Evolutionary conservation across 2,113 vertebrate species (phyloP), one percentile per base, ranked within the genome.

Genomic region (Sylvietta virens): DNA sequence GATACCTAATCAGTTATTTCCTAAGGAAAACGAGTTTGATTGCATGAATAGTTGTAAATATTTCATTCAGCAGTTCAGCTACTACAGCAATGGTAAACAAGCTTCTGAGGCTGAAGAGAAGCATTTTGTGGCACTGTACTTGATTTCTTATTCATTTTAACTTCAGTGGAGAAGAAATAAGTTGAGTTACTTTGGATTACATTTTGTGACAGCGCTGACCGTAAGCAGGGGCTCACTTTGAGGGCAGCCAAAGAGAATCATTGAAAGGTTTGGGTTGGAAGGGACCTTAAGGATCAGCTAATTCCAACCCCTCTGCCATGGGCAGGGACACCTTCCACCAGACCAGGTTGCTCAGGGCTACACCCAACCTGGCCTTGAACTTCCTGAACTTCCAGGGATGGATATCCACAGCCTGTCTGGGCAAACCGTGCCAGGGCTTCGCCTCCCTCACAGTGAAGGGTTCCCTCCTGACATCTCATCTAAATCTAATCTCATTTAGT

Each of bases 1-100:
- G 95, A 82, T 81, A 96, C 92, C 89, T 94, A 94, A 97, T 97
- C 92, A 94, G 84, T 94, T 97, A 94, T 92, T 96, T 97, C 94
- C 88, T 94, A 85, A 89, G 81, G 81, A 96, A 96, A 96, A 96
- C 94, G 69, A 94, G 77, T 94, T 77, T 97, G 96, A 96, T 94
- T 96, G 91, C 92, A 89, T 94, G 95, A 96, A 94, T 96, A 94
- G 81, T 91, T 87, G 94, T 95, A 96, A 96, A 93, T 94, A 95
- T 96, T 96, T 96, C 62, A 92, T 94, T 94, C 94, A 76, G 90
- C 93, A 31, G 54, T 79, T 96, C 88, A 81, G 73, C 90, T 86
- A 81, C 88, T 88, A 57, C 13, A 4, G 94, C 64, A 33, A 16
- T 84, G 92, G 57, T 95, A 96, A 96, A 96, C 86, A 95, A 92